Evolutionary conservation across 2,888 invertebrate species (phyloP).

Genomic region (Leptinotarsa peninsularis): DNA sequence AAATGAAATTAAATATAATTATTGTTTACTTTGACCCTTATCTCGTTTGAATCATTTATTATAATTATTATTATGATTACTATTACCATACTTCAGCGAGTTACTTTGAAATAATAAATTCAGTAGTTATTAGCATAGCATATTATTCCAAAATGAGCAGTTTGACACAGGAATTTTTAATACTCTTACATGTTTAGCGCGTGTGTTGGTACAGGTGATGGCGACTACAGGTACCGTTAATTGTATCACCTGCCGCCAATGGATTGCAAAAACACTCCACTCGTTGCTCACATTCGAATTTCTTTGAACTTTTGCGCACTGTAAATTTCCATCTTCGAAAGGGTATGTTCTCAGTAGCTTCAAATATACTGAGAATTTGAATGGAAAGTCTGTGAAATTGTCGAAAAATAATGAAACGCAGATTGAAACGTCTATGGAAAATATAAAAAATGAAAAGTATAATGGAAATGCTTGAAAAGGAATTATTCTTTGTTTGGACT

Average conservation of each 20-base stretch:
- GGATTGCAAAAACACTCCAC: conserved; percentile 44
- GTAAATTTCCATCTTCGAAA: neutral
- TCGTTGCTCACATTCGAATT: conserved; percentile 30
- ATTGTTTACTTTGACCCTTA: too few species aligned
- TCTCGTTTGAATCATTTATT: neutral
- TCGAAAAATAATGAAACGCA: too few species aligned
- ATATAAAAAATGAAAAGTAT: too few species aligned
- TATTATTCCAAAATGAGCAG: conserved; percentile 46
- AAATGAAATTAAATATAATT: too few species aligned
- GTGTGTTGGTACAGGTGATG: conserved; percentile 64
- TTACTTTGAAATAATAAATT: conserved; percentile 26
- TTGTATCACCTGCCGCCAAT: conserved; percentile 63
- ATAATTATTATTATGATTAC: neutral
- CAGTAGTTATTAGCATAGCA: conserved; percentile 32
- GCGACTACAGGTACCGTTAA: conserved; percentile 66
- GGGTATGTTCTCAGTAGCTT: neutral
- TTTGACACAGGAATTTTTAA: conserved; percentile 53
- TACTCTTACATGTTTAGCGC: conserved; percentile 53
- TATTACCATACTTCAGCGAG: neutral
- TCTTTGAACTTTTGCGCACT: conserved; percentile 30
- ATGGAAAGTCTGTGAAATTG: too few species aligned
- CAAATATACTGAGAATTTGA: neutral
- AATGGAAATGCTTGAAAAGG: too few species aligned
- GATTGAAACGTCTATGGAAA: too few species aligned
- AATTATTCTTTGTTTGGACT: too few species aligned